Evolutionary conservation across 2,888 invertebrate genomes (phyloP).

Genomic region (Petrophora chlorosata): DNA sequence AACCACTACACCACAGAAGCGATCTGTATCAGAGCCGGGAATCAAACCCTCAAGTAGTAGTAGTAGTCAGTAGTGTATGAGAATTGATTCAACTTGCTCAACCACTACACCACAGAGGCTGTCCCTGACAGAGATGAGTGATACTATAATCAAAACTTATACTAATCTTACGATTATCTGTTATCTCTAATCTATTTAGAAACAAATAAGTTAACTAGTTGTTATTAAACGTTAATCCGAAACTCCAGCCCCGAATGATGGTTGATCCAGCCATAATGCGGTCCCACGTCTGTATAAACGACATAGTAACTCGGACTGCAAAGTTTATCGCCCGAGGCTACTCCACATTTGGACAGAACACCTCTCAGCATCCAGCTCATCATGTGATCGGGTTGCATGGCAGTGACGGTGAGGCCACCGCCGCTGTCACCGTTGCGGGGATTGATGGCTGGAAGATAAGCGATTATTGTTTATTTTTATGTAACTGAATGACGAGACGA

Average conservation of each 20-base stretch:
- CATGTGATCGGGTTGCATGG: conserved; percentile 61
- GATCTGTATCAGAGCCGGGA: too few species aligned
- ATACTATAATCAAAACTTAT: too few species aligned
- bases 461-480: too few species aligned
- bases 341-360: conserved; percentile 69
- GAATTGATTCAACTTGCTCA: too few species aligned
- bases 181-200: too few species aligned
- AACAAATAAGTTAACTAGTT: background rate
- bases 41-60: too few species aligned
- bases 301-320: conserved; percentile 68
- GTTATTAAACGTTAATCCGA: conserved; percentile 44
- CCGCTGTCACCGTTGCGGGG: conserved; percentile 87
- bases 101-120: too few species aligned
- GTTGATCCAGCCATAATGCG: conserved; percentile 72
- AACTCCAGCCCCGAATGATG: conserved; percentile 65
- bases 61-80: too few species aligned
- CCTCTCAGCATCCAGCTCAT: conserved; percentile 73
- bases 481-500: too few species aligned
- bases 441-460: conserved; percentile 66
- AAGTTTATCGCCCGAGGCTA: conserved; percentile 45
- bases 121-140: too few species aligned
- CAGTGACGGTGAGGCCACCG: conserved; percentile 81
- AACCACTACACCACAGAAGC: too few species aligned
- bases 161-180: too few species aligned
- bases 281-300: conserved; percentile 69